Evolutionary conservation across 92 coral and sea anemone species (phyloP).

Genomic region (Palythoa heliodiscus): DNA sequence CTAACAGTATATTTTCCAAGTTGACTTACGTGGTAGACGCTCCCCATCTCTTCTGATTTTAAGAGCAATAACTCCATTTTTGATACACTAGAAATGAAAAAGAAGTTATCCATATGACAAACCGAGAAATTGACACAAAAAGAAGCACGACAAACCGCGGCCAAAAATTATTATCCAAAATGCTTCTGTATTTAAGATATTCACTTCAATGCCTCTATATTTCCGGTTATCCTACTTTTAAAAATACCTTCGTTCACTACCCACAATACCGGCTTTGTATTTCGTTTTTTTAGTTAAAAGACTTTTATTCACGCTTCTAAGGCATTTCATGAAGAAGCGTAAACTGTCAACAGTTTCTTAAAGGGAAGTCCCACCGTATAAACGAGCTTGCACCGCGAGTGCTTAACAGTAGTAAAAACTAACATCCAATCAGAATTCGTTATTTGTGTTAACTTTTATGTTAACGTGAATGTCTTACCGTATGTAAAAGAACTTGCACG

Average conservation of each 20-base stretch:
- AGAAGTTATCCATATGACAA: neutral
- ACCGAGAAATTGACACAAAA: too few relatives aligned
- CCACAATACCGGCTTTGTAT: neutral
- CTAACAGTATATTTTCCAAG: too few relatives aligned
- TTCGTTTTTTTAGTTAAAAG: too few relatives aligned
- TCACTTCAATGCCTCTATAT: neutral
- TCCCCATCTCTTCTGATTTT: conserved; percentile 78
- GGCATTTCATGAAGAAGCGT: neutral
- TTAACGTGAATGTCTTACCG: too few relatives aligned
- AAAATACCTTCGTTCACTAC: neutral
- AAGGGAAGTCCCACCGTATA: neutral
- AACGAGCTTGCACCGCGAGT: neutral
- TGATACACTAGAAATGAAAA: conserved; percentile 67
- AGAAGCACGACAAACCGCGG: too few relatives aligned
- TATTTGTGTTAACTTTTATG: too few relatives aligned
- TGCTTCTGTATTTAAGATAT: too few relatives aligned
- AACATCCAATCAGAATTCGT: neutral
- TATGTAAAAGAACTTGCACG: neutral
- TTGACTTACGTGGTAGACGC: conserved; percentile 46
- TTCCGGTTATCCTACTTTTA: too few relatives aligned
- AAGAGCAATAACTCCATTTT: conserved; percentile 86
- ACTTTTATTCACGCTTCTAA: neutral
- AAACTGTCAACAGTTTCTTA: neutral
- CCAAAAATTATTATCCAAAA: too few relatives aligned
- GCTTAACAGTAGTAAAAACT: neutral